phyloP scores from a whole-genome alignment of 2,888 invertebrate species.

The Opisthograptis luteolata region DNA sequence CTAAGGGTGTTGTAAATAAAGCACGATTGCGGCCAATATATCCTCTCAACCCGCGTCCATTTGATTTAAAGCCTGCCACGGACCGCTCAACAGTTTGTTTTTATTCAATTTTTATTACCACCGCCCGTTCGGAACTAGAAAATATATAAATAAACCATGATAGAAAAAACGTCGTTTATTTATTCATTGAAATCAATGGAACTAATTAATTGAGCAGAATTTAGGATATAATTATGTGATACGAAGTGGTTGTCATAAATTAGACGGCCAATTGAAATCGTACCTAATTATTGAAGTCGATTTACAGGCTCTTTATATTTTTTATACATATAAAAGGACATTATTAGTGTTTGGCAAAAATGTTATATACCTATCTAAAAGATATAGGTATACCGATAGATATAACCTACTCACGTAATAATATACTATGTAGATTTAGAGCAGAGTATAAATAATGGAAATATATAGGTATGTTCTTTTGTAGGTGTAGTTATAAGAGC shows the following conservation, averaged over 20 bases:
- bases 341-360: too few relatives aligned
- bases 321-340: too few relatives aligned
- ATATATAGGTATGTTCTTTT: too few relatives aligned
- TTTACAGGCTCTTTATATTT: neutral
- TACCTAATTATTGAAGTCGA: conserved; percentile 2
- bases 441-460: too few relatives aligned
- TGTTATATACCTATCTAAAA: too few relatives aligned
- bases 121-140: conserved; percentile 19
- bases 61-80: conserved; percentile 28
- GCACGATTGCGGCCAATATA: conserved; percentile 65
- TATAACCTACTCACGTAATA: too few relatives aligned
- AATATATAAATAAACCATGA: conserved; percentile 21
- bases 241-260: conserved; percentile 22
- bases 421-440: too few relatives aligned
- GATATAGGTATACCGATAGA: too few relatives aligned
- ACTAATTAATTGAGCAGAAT: conserved; percentile 24
- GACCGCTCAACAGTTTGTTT: conserved; percentile 32
- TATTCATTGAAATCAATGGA: conserved; percentile 9
- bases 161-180: conserved; percentile 1
- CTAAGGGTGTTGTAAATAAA: conserved; percentile 58
- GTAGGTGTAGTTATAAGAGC: too few relatives aligned
- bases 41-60: conserved; percentile 35
- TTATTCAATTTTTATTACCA: conserved; percentile 37
- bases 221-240: conserved; percentile 11
- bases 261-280: conserved; percentile 12